These are phyloP conservation scores for Trichonephila clavipes DNA, from an alignment of 1,140 invertebrate genomes.

Conservation along the genomic window DNA sequence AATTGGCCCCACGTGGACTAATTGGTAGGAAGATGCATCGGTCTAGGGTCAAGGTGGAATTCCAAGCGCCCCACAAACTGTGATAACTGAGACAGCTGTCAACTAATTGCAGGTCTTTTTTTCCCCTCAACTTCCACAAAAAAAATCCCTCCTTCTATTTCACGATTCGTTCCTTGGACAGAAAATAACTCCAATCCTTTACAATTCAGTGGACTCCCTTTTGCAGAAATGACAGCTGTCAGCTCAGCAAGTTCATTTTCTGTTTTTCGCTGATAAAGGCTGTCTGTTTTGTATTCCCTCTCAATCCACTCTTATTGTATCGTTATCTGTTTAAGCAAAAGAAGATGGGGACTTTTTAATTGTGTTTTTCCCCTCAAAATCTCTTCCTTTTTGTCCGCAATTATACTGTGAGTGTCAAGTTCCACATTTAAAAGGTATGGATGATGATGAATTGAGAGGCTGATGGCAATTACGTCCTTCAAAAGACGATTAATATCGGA, in stretches of 20 bases:
- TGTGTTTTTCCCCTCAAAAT: background rate
- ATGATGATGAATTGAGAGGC: too few species aligned
- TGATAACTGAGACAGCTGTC: conserved; percentile 71
- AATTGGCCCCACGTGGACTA: conserved; percentile 46
- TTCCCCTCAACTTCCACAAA: background rate
- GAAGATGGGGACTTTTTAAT: background rate
- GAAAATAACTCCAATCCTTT: conserved; percentile 8
- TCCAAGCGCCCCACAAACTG: conserved; percentile 12
- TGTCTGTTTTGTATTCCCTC: background rate
- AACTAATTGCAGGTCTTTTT: conserved; percentile 69
- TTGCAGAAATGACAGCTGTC: conserved; percentile 10
- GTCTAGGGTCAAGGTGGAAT: conserved; percentile 65
- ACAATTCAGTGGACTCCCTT: background rate
- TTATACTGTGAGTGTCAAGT: background rate
- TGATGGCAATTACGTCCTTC: too few species aligned
- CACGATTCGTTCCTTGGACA: background rate
- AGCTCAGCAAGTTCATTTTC: background rate
- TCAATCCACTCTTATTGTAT: background rate
- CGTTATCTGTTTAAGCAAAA: background rate
- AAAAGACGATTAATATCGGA: too few species aligned
- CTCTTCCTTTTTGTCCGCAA: background rate
- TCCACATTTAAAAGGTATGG: background rate
- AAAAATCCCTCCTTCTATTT: background rate
- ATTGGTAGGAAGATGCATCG: conserved; percentile 62
- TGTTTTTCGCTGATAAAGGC: background rate